Conservation (phyloP, 2,113 vertebrate species). For the Dromas ardeola region DNA sequence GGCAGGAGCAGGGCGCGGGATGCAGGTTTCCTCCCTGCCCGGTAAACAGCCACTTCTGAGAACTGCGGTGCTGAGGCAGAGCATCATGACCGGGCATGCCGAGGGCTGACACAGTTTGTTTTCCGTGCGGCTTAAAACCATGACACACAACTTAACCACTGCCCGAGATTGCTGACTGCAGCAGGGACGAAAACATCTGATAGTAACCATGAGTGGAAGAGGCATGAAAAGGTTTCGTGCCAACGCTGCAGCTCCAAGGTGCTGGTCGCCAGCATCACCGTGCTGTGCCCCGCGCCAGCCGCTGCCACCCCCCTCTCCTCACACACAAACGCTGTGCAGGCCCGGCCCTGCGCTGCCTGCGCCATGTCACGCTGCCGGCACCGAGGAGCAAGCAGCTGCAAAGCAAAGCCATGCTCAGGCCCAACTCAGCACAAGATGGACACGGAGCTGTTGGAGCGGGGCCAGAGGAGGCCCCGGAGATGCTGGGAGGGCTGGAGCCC, state of each 20-base stretch:
- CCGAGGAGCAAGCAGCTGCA: accelerated
- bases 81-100: slow-evolving; percentile 31
- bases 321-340: accelerated
- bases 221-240: neutral
- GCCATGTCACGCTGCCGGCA: neutral
- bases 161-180: slow-evolving; percentile 51
- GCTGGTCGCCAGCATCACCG: accelerated
- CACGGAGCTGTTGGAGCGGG: neutral
- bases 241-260: neutral
- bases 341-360: neutral
- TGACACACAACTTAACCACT: slow-evolving; percentile 20
- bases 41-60: neutral
- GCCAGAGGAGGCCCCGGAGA: neutral
- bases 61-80: neutral
- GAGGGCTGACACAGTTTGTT: slow-evolving; percentile 50
- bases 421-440: no score
- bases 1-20: neutral
- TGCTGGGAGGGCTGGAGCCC: neutral
- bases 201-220: neutral
- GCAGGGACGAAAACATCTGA: neutral
- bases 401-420: accelerated
- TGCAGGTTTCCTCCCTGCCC: neutral
- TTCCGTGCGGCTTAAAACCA: neutral
- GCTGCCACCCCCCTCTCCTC: neutral
- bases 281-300: neutral